Percentiles rank a stretch among this genome's conserved stretches.
Evolutionary conservation across 2,888 invertebrate species (phyloP).

Genomic region (Acrobasis consociella): DNA sequence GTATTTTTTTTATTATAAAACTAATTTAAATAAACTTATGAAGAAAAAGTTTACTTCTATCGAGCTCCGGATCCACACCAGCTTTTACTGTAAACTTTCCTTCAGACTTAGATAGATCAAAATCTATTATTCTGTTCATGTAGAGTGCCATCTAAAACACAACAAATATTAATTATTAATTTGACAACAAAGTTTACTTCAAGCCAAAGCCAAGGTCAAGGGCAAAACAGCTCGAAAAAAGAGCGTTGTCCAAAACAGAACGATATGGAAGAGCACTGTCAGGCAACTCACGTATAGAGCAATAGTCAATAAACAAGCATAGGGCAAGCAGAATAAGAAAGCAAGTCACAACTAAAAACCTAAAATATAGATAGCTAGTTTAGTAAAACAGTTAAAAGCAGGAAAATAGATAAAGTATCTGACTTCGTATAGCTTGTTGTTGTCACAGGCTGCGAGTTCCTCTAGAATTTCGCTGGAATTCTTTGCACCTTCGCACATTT

Average conservation of each 20-base stretch:
- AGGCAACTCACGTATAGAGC: too few species aligned
- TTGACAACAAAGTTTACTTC: too few species aligned
- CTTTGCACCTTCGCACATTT: slow-evolving; percentile 82
- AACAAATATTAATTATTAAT: not conserved
- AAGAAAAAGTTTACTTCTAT: slow-evolving; percentile 82
- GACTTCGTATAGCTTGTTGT: slow-evolving; percentile 78
- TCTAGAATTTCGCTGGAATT: slow-evolving; percentile 77
- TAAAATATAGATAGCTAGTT: too few species aligned
- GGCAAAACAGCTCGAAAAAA: too few species aligned
- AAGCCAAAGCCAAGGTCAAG: too few species aligned
- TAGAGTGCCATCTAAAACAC: slow-evolving; percentile 82
- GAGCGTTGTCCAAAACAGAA: too few species aligned
- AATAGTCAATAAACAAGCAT: too few species aligned
- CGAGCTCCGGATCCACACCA: slow-evolving; percentile 89
- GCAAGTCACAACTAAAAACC: too few species aligned
- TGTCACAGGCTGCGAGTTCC: slow-evolving; percentile 72
- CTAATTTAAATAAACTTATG: not conserved
- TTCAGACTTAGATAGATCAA: slow-evolving; percentile 82
- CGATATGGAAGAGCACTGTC: too few species aligned
- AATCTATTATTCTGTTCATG: slow-evolving; percentile 88
- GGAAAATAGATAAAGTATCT: not conserved
- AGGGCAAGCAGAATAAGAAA: too few species aligned
- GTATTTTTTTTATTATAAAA: too few species aligned
- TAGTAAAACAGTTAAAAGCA: not conserved
- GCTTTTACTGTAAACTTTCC: slow-evolving; percentile 88